Evolutionary conservation across 2,888 invertebrate genomes (phyloP), one percentile per base, ranked within the genome.

Genomic region (Euzetes globulus): DNA sequence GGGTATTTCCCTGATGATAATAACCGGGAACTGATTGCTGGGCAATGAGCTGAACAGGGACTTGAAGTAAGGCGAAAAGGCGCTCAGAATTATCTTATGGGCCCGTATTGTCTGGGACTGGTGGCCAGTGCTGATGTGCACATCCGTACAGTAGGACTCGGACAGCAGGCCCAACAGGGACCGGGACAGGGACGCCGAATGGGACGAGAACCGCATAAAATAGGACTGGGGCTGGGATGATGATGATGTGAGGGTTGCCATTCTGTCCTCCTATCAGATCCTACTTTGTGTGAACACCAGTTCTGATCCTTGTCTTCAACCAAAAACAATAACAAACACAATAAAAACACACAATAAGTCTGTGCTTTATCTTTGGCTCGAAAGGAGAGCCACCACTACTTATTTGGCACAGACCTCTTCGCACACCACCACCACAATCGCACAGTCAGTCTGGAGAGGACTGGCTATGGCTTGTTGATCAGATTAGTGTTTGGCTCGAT

Each of bases 61-160:
- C 37, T 70, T 63, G 52, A 76, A 76, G 45, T 76, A 76, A 15
- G 63, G 72, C 27, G 75, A 76, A 65, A 50, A 45, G 6, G 76
- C 72, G 19, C 75, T 60, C 22, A 76, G 52, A 45, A 76, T 65
- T 1, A 76, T 50, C 50, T 75, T 76, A 47, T 76, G 76, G n/a
- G 68, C 72, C 22, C 70, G 19, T 25, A 76, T 75, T 19, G 73
- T 73, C 41, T 60, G 45, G 7, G 73, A 45, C 60, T 68, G 70
- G 41, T 45, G 68, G 6, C 74, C 74, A 22, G 74, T 74, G 11
- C 45, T 41, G 15, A 74, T 58, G 22, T 68, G 68, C n/a, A 33
- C 33, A 70, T 74, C 74, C n/a, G 45, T 52, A 45, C 41, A 74
- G 37, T 70, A 70, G 19, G 37, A 22, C 68, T 74, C 74, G n/a